Evolutionary conservation across 2,888 invertebrate species (phyloP), one percentile per base, ranked within the genome.

Genomic region (Tenthredo scrophulariae): DNA sequence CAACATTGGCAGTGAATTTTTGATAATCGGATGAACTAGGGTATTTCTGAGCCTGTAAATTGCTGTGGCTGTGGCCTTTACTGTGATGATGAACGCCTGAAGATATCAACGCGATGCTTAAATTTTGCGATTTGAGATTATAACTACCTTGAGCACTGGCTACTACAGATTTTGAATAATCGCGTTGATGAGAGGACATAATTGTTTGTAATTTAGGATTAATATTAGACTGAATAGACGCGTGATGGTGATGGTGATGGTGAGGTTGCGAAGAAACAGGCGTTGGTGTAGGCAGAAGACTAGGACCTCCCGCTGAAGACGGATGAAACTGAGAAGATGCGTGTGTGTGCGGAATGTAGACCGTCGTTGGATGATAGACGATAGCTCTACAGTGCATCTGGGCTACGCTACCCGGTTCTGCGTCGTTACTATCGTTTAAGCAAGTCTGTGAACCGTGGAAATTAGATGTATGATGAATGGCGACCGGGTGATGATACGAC

Each of bases 241-340:
- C 75, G 72, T 88, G 77, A 15, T 80, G 80, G 40, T 62, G 80
- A 62, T 33, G 80, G 18, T 77, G 75, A 26, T 80, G 80, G 22
- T 37, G 80, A 22, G 33, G 80, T 58, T 84, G 84, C 50, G 88
- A 88, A 13, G 62, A 70, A 15, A 84, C 50, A 18, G 89, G 86
- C 18, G 89, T 86, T 29, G 92, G 92, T 15, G 92, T 92, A 2
- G 93, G 92, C 26, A 93, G 86, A n/a, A 93, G 89, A 85, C 92
- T 93, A 46, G 88, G 86, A 33, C 90, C 89, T 70, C 87, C 88
- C 22, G 85, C 75, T 10, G 72, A 74, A 65, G 87, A 88, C n/a
- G 88, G 77, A 58, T 88, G 86, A 43, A 89, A 88, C 84, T 87
- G 90, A 65, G 89, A 86, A 33, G 90, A 85, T 65, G 90, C 43